Evolutionary conservation across 1,140 invertebrate genomes (phyloP), one percentile per base, ranked within the genome.

Genomic region (Lordiphosa mommai): DNA sequence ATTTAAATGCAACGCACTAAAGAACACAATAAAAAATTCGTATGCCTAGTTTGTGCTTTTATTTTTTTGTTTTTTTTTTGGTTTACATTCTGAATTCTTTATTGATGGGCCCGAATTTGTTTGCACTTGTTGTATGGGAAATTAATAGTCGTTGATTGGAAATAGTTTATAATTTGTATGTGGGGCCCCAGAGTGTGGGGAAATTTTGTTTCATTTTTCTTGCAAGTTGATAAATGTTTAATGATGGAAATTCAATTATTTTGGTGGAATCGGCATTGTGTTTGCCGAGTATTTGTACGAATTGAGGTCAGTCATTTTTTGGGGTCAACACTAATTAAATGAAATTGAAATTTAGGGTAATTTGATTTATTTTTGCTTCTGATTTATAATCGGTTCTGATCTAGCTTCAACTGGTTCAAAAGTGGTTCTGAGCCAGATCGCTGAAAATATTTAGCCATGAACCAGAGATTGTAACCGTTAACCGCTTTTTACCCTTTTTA

Each of bases 91-190:
- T 47, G 20, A 56, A 59, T 59, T 59, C 59, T 69, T 65, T 69
- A 69, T 69, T 69, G 65, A 59, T 65, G 29, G 23, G 20, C 56
- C 16, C 37, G 0, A 32, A 8, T 65, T 69, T 61, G 30, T 60
- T 50, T 60, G 32, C 32, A 46, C 52, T 65, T 69, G 49, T 65
- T 65, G 49, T 53, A 61, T 52, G 53, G 33, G 34, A 70, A 70
- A 70, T 70, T 70, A 70, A 70, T 70, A 70, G 61, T 56, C 30
- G 61, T 66, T 61, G 66, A 70, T 66, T 70, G 66, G 48, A 70
- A 65, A 70, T 51, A 13, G 20, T 56, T 12, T 34, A 61, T 48
- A 70, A 66, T 60, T 66, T 70, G 37, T 53, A 55, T 50, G 32
- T 33, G 27, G 7, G 16, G 16, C 20, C 37, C 8, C 17, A 34